phyloP scores from a whole-genome alignment of 2,797 vertebrate genomes.

The Argentina silus region DNA sequence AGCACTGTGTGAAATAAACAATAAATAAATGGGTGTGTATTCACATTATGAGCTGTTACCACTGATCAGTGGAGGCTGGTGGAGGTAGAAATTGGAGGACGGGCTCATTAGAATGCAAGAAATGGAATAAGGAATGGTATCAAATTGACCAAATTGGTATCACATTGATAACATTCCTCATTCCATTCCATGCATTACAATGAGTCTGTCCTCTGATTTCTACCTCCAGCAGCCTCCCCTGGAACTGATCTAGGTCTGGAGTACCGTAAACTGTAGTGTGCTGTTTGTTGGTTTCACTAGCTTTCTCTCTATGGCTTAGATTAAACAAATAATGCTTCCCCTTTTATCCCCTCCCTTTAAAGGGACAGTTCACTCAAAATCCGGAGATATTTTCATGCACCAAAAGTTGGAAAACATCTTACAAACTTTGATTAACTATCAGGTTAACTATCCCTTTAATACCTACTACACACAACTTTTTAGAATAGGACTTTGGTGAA shows the following conservation, averaged over 20 bases:
- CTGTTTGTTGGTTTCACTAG: not conserved
- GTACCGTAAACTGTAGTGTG: slow-evolving; percentile 9
- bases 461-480: not conserved
- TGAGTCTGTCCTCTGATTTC: no score
- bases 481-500: slow-evolving; percentile 5
- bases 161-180: no score
- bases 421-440: not conserved
- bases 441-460: not conserved
- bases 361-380: slow-evolving; percentile 16
- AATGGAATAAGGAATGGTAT: no score
- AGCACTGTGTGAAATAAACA: slow-evolving; percentile 37
- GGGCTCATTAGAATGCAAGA: no score
- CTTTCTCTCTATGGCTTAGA: slow-evolving; percentile 14
- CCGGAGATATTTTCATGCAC: slow-evolving; percentile 13
- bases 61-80: no score
- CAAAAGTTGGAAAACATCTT: not conserved
- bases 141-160: no score
- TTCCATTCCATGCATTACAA: no score
- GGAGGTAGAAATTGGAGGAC: no score
- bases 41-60: slow-evolving; percentile 25
- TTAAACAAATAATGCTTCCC: slow-evolving; percentile 38
- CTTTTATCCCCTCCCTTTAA: slow-evolving; percentile 20
- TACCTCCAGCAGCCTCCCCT: not conserved
- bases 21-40: slow-evolving; percentile 54
- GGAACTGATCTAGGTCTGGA: slow-evolving; percentile 21